Evolutionary conservation across 2,797 vertebrate genomes (phyloP).

Genomic region (Tapirus indicus): DNA sequence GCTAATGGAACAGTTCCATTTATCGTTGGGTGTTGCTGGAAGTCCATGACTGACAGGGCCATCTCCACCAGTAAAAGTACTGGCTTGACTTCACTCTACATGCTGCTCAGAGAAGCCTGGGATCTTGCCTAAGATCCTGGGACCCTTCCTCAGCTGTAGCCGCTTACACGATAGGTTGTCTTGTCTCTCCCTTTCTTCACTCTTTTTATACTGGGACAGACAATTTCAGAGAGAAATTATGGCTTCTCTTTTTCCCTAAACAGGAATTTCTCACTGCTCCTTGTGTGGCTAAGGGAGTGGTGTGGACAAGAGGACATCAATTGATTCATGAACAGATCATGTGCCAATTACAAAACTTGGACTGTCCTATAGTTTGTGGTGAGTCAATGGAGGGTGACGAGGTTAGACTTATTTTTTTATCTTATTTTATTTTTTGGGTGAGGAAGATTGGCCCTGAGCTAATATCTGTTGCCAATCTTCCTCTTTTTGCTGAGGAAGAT

Average conservation of each 20-base stretch:
- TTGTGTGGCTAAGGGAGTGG: neutral
- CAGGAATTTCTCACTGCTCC: neutral
- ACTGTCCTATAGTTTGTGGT: neutral
- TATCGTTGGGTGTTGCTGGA: neutral
- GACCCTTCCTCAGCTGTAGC: accelerated
- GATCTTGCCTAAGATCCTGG: neutral
- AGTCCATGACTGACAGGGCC: too few relatives aligned
- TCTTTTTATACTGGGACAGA: neutral
- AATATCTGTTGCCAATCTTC: too few relatives aligned
- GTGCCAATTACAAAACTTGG: neutral
- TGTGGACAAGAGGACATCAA: neutral
- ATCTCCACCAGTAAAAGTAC: neutral
- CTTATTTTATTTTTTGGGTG: too few relatives aligned
- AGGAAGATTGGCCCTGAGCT: too few relatives aligned
- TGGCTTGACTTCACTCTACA: too few relatives aligned
- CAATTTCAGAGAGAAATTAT: neutral
- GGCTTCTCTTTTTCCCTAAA: neutral
- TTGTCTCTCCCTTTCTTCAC: neutral
- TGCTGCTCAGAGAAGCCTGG: neutral
- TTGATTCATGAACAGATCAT: neutral
- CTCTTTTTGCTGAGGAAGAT: too few relatives aligned
- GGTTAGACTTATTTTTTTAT: too few relatives aligned
- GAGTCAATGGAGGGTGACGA: neutral
- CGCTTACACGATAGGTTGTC: neutral
- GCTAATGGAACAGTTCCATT: neutral